Base-by-base conservation (phyloP, 2,797 vertebrate species). In the Anas bahamensis region DNA sequence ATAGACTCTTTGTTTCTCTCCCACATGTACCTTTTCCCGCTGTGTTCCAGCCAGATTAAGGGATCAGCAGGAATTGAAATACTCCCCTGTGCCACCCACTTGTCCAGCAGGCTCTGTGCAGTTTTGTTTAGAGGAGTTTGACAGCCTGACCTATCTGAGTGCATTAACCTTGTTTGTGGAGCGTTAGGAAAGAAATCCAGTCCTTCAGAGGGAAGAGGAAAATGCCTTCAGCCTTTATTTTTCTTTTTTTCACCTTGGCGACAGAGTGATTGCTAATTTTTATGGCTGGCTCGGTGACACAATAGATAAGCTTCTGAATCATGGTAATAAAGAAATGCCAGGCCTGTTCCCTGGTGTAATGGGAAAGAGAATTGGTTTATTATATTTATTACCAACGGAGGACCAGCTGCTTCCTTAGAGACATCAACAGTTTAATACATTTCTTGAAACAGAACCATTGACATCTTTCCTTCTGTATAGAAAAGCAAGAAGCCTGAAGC, bases 401-500 rank as follows among this genome's bases (percentile, higher is more conserved):
- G 77, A 70, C 23, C 72, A 55, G 26, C 48, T 79, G 2, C 26
- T 71, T 69, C 60, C 39, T 57, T 13, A 9, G 17, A 37, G 48
- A 48, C 56, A 66, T n/a, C 7, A 7, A 33, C 14, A n/a, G 9
- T 1, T 0, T 28, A 37, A 44, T 0, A 1, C 31, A 1, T 56
- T 79, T 74, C 22, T 19, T 48, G 53, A 60, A 73, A 55, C 41
- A 77, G 48, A 76, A 18, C 5, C 33, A 55, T 39, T 35, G 23
- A 26, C 28, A 17, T 21, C 42, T 60, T 44, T 42, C 73, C 23
- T 60, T 48, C 69, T 9, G 10, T 4, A 9, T 0, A 7, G 50
- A 12, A 37, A 7, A n/a, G 16, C 61, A 63, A 31, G 61, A 31
- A 41, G 28, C 28, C 61, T 14, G 39, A 64, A 42, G 39, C 18